phyloP scores from a whole-genome alignment of 2,888 invertebrate genomes.

The Salticus scenicus region DNA sequence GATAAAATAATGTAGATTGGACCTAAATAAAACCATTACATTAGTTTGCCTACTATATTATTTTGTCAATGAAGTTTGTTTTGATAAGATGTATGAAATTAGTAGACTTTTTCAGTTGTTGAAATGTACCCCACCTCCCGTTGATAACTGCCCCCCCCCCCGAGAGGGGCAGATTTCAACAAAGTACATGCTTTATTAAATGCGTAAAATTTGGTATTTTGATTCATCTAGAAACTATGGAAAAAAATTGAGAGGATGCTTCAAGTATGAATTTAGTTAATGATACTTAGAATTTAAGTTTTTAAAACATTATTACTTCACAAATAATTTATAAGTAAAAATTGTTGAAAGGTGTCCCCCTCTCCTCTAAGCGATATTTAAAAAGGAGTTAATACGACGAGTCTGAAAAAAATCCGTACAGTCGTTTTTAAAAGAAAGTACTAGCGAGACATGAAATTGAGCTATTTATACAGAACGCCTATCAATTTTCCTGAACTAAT shows the following conservation, averaged over 20 bases:
- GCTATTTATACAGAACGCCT: no score
- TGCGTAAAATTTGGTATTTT: not conserved
- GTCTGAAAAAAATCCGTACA: no score
- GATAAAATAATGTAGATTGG: not conserved
- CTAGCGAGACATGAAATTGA: no score
- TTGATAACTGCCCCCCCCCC: not conserved
- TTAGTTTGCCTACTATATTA: not conserved
- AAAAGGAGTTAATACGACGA: no score
- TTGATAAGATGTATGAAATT: not conserved
- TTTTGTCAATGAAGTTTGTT: slow-evolving; percentile 5
- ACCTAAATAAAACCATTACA: not conserved
- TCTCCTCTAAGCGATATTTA: not conserved
- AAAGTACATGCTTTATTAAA: not conserved
- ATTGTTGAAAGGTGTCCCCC: not conserved
- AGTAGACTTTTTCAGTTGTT: not conserved
- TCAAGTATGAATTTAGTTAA: not conserved
- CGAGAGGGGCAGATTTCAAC: not conserved
- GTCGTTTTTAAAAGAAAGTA: no score
- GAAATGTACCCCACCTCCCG: slow-evolving; percentile 11
- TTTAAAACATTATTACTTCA: no score
- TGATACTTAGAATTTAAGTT: no score
- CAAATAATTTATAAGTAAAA: no score
- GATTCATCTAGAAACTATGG: no score
- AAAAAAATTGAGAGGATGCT: not conserved
- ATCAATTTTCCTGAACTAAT: no score